Percentiles rank a stretch among this genome's conserved stretches.
Evolutionary conservation across 2,888 invertebrate genomes (phyloP).

Genomic region (Zaprionus bogoriensis): DNA sequence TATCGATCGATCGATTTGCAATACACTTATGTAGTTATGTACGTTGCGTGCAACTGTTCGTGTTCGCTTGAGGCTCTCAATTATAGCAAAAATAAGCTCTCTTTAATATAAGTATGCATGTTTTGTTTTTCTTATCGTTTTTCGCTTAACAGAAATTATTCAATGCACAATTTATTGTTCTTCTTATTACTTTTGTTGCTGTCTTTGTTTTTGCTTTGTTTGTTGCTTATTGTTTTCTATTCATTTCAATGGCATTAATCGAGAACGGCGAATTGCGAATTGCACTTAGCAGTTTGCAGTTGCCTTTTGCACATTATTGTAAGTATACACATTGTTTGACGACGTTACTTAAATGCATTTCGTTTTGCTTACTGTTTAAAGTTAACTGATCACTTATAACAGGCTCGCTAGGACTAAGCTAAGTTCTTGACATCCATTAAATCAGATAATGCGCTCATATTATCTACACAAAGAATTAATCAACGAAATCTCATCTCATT

Average conservation of each 20-base stretch:
- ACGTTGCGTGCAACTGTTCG: conserved; percentile 22
- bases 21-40: conserved; percentile 13
- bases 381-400: conserved; percentile 40
- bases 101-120: conserved; percentile 39
- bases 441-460: conserved; percentile 37
- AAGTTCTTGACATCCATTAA: conserved; percentile 18
- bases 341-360: conserved; percentile 67
- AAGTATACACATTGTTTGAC: conserved; percentile 55
- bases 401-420: conserved; percentile 53
- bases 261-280: conserved; percentile 34
- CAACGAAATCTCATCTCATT: conserved; percentile 55
- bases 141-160: conserved; percentile 57
- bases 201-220: conserved; percentile 21
- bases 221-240: conserved; percentile 19
- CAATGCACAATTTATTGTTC: conserved; percentile 69
- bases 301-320: conserved; percentile 46
- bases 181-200: conserved; percentile 64
- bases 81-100: conserved; percentile 71
- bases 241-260: conserved; percentile 31
- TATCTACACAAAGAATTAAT: conserved; percentile 31
- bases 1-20: conserved; percentile 1
- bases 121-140: conserved; percentile 4
- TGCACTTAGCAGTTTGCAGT: no score
- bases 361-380: conserved; percentile 34
- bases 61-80: conserved; percentile 34